These are phyloP conservation scores for Lasiurus borealis DNA, from an alignment of 2,113 vertebrate species.

Conservation along the genomic window DNA sequence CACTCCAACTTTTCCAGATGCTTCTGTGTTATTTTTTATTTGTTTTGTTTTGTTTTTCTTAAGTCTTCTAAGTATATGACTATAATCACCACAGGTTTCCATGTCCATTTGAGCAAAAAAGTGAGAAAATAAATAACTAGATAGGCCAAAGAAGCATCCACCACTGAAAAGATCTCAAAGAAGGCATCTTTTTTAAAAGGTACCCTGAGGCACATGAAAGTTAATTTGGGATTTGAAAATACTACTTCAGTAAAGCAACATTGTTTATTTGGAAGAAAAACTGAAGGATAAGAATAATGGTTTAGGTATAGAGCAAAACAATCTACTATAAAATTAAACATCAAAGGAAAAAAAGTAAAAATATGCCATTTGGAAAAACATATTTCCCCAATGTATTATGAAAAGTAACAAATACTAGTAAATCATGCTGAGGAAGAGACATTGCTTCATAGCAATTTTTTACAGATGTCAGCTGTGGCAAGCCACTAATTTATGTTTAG, in stretches of 20 bases:
- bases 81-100: background rate
- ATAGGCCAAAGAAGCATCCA: background rate
- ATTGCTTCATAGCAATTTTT: constrained; percentile 72
- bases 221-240: constrained; percentile 80
- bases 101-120: background rate
- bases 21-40: background rate
- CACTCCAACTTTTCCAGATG: background rate
- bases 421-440: constrained; percentile 41
- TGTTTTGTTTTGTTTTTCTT: background rate
- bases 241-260: constrained; percentile 72
- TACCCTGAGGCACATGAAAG: constrained; percentile 66
- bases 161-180: constrained; percentile 34
- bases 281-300: constrained; percentile 80
- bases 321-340: constrained; percentile 81
- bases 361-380: constrained; percentile 76
- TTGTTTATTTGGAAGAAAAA: constrained; percentile 83
- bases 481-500: constrained; percentile 74
- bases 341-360: constrained; percentile 72
- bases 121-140: constrained; percentile 45
- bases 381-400: constrained; percentile 78
- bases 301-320: constrained; percentile 80
- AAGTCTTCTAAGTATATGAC: background rate
- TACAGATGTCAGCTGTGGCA: constrained; percentile 72
- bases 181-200: constrained; percentile 1
- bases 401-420: constrained; percentile 78